Base-by-base conservation (phyloP, 2,888 invertebrate species). In the Cybosia mesomella region DNA sequence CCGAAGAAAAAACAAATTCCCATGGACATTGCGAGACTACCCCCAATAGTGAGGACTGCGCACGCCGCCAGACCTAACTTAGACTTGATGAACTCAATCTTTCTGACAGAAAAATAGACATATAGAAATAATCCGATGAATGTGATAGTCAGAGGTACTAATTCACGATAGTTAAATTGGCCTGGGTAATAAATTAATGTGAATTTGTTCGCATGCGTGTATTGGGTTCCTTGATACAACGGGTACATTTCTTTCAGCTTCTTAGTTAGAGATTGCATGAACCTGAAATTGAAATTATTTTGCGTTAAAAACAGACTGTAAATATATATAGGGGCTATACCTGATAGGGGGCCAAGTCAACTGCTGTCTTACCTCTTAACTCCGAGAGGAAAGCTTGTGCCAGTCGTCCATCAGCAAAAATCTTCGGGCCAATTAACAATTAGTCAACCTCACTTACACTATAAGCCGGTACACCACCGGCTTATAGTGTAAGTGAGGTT, bases 101-200 rank as follows among this genome's bases (percentile, higher is more conserved):
- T 99, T 79, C 98, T 96, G 49, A 99, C 98, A 32, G 98, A 99
- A 90, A 99, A 99, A 87, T 99, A 99, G 39, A 99, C 97, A 87
- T 99, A 99, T 32, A 98, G 94, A 87, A 99, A 98, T 39, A 99
- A 94, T 21, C 98, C 96, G 3, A 98, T 92, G 85, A 99, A 99
- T 1, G 98, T 97, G 71, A 98, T 96, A 28, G 97, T 96, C 11
- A 99, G 93, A 0, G 99, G 99, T 36, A 98, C 96, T 68, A 98
- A 96, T 86, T 98, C 98, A 83, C 96, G 96, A 82, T 97, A 97
- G 85, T 98, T 98, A 77, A 98, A 97, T 88, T 98, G 97, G 65
- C 98, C 98, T 13, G 98, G 98, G 91, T 98, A 99, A 89, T 98
- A 98, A 66, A 99, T 97, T 75, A 96, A 91, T 2, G 95, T 92